These are phyloP conservation scores for Mastomys coucha DNA, from an alignment of 2,113 vertebrate species.

Conservation along the genomic window DNA sequence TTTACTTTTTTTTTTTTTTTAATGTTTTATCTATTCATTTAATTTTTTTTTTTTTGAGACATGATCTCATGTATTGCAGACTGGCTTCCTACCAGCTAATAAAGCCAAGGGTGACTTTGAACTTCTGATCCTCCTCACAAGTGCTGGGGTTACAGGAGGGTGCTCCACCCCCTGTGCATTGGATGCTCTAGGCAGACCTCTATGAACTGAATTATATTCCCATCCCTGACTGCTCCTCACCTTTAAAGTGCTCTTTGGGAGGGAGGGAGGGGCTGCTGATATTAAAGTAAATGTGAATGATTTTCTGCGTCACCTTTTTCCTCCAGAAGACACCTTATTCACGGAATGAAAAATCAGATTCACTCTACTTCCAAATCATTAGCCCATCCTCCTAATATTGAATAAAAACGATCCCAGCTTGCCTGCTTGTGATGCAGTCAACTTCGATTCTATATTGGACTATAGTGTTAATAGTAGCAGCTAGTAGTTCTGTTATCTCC, in stretches of 20 bases:
- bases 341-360: background rate
- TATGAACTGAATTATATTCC: background rate
- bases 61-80: background rate
- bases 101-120: background rate
- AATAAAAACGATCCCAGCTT: conserved; percentile 38
- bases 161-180: too few relatives aligned
- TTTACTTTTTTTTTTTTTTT: background rate
- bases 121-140: background rate
- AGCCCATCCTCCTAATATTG: background rate
- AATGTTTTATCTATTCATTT: too few relatives aligned
- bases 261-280: background rate
- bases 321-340: background rate
- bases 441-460: conserved; percentile 46
- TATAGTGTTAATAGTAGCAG: background rate
- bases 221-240: background rate
- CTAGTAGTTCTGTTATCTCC: conserved; percentile 37
- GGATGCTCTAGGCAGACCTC: background rate
- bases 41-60: background rate
- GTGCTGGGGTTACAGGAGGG: background rate
- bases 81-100: background rate
- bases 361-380: conserved; percentile 10
- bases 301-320: background rate
- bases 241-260: background rate
- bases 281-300: background rate
- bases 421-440: background rate